These are phyloP conservation scores for Pangasianodon hypophthalmus DNA, from an alignment of 2,113 vertebrate genomes.

Conservation along the genomic window DNA sequence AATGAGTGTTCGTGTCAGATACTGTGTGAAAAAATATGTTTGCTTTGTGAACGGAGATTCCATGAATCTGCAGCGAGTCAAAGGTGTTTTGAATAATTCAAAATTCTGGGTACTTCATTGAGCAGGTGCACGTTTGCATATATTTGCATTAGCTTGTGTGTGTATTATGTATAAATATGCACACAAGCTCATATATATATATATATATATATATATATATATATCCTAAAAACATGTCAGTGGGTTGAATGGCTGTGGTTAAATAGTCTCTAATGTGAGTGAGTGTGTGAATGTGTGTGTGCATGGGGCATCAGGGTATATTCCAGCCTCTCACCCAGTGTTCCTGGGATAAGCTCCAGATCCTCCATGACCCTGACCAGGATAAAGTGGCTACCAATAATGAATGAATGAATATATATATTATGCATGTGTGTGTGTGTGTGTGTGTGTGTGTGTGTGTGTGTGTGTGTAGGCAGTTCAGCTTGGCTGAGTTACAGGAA, in stretches of 20 bases:
- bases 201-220: too few species aligned
- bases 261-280: not conserved
- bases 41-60: not conserved
- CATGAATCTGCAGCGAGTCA: not conserved
- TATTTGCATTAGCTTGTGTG: constrained; percentile 23
- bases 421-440: not conserved
- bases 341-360: not conserved
- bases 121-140: constrained; percentile 45
- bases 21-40: not conserved
- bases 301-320: not conserved
- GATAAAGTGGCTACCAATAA: not conserved
- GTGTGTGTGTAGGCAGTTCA: not conserved
- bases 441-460: constrained; percentile 13
- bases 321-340: not conserved
- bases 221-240: too few species aligned
- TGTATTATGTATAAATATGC: not conserved
- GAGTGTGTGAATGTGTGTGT: not conserved
- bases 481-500: constrained; percentile 43
- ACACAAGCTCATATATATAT: too few species aligned
- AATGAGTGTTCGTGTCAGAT: not conserved
- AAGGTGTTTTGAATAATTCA: constrained; percentile 5
- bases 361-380: not conserved
- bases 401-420: not conserved
- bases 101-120: not conserved
- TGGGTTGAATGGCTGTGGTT: not conserved